Percentiles rank a stretch among this genome's conserved stretches.
phyloP scores from a whole-genome alignment of 2,888 invertebrate genomes.

The Pristionchus exspectatus region DNA sequence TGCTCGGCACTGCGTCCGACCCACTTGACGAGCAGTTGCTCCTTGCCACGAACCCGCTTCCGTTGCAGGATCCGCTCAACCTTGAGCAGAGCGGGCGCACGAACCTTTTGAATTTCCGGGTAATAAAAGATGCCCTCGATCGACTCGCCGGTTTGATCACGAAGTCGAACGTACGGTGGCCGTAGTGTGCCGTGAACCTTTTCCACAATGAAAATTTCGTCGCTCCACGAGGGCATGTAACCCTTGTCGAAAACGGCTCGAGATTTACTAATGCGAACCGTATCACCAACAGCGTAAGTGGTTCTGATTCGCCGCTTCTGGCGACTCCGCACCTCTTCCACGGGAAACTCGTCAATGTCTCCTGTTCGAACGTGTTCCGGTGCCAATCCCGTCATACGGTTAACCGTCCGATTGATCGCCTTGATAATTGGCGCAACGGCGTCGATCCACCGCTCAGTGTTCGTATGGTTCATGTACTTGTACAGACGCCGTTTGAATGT shows the following conservation, averaged over 20 bases:
- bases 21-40: background rate
- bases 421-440: background rate
- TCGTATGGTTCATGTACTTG: background rate
- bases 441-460: background rate
- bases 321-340: background rate
- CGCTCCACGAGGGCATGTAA: background rate
- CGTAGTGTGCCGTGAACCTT: too few relatives aligned
- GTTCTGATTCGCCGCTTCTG: too few relatives aligned
- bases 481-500: conserved; percentile 23
- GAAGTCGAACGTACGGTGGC: background rate
- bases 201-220: conserved; percentile 9
- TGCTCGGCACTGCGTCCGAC: background rate
- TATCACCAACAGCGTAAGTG: background rate
- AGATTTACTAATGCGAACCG: background rate
- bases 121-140: background rate
- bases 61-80: background rate
- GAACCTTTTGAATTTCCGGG: background rate
- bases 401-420: background rate
- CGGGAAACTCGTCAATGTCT: background rate
- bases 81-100: background rate
- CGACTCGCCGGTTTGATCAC: background rate
- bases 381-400: background rate
- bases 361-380: background rate
- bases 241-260: background rate
- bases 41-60: background rate